Evolutionary conservation across 1,140 invertebrate genomes (phyloP).

Genomic region (Pteromalus puparum): DNA sequence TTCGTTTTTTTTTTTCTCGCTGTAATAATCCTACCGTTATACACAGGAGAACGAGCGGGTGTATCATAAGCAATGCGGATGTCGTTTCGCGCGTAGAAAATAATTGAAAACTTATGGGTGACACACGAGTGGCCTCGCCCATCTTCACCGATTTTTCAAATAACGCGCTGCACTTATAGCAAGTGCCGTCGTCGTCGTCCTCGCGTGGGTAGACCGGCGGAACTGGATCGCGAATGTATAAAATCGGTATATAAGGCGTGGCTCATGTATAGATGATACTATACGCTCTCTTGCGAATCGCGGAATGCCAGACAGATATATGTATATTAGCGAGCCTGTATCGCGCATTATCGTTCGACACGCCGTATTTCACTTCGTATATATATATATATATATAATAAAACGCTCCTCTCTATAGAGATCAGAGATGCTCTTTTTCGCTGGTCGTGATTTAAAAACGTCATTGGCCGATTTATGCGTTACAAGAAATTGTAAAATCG

Average conservation of each 20-base stretch:
- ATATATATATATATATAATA: constrained; percentile 10
- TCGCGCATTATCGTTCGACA: constrained; percentile 48
- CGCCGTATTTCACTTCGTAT: constrained; percentile 34
- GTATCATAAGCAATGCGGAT: no score
- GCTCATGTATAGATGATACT: constrained; percentile 30
- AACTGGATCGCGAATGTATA: constrained; percentile 43
- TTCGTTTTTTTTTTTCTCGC: no score
- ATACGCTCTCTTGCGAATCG: constrained; percentile 10
- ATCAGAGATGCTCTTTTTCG: constrained; percentile 15
- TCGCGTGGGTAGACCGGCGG: constrained; percentile 12
- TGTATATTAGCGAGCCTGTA: constrained; percentile 36
- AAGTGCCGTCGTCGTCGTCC: not conserved
- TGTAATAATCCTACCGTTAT: no score
- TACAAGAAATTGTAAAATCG: not conserved
- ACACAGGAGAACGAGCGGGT: no score
- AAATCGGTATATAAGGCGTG: not conserved
- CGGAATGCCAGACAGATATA: not conserved
- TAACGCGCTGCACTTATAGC: not conserved
- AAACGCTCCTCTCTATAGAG: no score
- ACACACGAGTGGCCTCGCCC: no score
- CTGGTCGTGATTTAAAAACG: constrained; percentile 20
- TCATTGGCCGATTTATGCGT: not conserved
- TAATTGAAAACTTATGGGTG: no score
- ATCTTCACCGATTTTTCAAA: not conserved
- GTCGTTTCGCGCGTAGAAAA: no score